These are phyloP conservation scores for Nebria salina DNA, from an alignment of 2,888 invertebrate species.

Conservation along the genomic window DNA sequence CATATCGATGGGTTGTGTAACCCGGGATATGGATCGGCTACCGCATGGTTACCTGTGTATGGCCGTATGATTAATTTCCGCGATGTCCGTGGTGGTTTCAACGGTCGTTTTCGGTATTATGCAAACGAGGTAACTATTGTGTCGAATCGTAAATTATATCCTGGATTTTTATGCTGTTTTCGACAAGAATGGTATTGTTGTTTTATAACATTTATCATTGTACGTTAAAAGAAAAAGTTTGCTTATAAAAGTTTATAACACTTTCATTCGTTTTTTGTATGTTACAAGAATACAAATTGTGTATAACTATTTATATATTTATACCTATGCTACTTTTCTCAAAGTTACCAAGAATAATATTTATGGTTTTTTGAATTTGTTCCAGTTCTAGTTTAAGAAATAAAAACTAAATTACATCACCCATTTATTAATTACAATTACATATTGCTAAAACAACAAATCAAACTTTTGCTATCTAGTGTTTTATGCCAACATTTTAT, in stretches of 20 bases:
- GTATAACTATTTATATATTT: background rate
- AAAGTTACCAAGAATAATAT: background rate
- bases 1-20: background rate
- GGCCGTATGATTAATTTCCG: constrained; percentile 31
- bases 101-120: constrained; percentile 39
- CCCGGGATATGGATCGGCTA: background rate
- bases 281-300: background rate
- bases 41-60: constrained; percentile 5
- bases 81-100: constrained; percentile 29
- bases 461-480: too few relatives aligned
- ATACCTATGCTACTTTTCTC: background rate
- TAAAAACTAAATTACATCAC: too few relatives aligned
- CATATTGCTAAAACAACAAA: too few relatives aligned
- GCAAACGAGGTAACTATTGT: constrained; percentile 39
- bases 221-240: background rate
- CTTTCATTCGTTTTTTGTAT: background rate
- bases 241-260: background rate
- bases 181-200: background rate
- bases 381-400: too few relatives aligned
- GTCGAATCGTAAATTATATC: constrained; percentile 20
- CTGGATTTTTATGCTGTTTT: background rate
- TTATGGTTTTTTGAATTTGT: background rate
- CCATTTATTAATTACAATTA: too few relatives aligned
- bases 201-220: background rate
- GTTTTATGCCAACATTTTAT: too few relatives aligned